Base-by-base conservation (phyloP, 2,113 vertebrate genomes). In the Etheostoma cragini region DNA sequence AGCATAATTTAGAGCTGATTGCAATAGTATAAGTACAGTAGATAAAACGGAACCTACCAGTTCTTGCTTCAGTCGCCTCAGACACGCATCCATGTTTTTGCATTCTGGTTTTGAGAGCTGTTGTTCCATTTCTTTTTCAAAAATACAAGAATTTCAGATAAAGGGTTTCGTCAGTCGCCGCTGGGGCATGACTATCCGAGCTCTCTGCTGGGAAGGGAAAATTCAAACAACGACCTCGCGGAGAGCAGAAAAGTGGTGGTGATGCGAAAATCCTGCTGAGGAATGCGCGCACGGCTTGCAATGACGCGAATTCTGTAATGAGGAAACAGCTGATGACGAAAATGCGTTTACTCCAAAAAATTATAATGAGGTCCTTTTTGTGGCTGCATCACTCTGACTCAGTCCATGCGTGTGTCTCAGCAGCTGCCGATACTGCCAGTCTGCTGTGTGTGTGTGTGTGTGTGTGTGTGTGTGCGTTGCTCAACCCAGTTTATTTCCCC, bases 41-140 rank as follows among this genome's bases (percentile, higher is more conserved):
- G 14, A 52, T 14, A 8, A 2, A 76, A 75, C 15, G 50, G 21
- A 30, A 89, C 95, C 12, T 91, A 95, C 95, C 94, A 95, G 88
- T 57, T 95, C 94, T 63, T 94, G 94, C 80, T 94, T 96, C 81
- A 96, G 91, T 71, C 94, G 91, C 52, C 91, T 94, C 83, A 95
- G 86, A 91, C 94, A 96, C 81, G 89, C 78, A 33, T 96, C 95
- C 94, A 96, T 96, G 86, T 87, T 93, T 80, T 83, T 94, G 83
- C 89, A 72, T 75, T 94, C 94, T 57, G 87, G 85, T 77, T 83
- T 93, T 77, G 77, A 83, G 77, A 88, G 73, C 60, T 84, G 74
- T 10, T 70, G 78, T 58, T 95, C 91, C 94, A 93, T 94, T n/a
- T 42, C 76, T 21, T 52, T 24, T 52, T 38, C 30, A 30, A 30